Evolutionary conservation across 2,888 invertebrate genomes (phyloP).

Genomic region (Ectemnius lituratus): DNA sequence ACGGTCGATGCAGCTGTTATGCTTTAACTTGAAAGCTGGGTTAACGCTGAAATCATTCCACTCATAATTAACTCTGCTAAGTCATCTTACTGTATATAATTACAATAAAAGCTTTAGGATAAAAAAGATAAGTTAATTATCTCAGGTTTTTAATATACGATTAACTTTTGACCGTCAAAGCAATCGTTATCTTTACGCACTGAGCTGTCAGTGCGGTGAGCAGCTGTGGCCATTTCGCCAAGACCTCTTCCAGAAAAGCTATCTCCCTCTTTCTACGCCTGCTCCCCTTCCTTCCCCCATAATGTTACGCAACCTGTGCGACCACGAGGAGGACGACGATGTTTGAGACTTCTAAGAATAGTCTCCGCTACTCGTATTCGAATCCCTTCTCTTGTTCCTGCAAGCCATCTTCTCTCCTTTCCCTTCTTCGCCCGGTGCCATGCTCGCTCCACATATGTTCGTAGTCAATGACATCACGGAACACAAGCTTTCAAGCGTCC

Average conservation of each 20-base stretch:
- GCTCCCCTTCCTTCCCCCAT: conserved; percentile 7
- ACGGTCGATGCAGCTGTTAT: too few species aligned
- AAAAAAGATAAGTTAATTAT: too few species aligned
- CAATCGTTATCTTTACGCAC: neutral
- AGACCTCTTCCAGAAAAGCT: conserved; percentile 50
- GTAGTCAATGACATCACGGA: conserved; percentile 60
- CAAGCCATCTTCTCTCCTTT: conserved; percentile 41
- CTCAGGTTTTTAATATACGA: too few species aligned
- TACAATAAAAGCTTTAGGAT: too few species aligned
- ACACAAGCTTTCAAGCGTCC: conserved; percentile 2
- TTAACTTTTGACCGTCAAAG: neutral
- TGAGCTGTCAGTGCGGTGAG: neutral
- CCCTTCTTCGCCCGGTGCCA: conserved; percentile 21
- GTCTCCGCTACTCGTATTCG: conserved; percentile 51
- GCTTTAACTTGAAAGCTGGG: too few species aligned
- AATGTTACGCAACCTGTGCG: conserved; percentile 52
- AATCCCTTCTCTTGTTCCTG: conserved; percentile 50
- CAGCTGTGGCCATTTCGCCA: conserved; percentile 54
- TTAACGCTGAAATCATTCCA: too few species aligned
- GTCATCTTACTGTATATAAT: too few species aligned
- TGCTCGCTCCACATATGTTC: conserved; percentile 4
- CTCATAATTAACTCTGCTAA: too few species aligned
- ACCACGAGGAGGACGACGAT: conserved; percentile 48
- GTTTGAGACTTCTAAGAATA: conserved; percentile 58
- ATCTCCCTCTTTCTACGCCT: conserved; percentile 16